A percentile compares a stretch with the other conserved stretches of the same genome.
Evolutionary conservation across 2,113 vertebrate genomes (phyloP).

Genomic region (Leiothrix lutea): DNA sequence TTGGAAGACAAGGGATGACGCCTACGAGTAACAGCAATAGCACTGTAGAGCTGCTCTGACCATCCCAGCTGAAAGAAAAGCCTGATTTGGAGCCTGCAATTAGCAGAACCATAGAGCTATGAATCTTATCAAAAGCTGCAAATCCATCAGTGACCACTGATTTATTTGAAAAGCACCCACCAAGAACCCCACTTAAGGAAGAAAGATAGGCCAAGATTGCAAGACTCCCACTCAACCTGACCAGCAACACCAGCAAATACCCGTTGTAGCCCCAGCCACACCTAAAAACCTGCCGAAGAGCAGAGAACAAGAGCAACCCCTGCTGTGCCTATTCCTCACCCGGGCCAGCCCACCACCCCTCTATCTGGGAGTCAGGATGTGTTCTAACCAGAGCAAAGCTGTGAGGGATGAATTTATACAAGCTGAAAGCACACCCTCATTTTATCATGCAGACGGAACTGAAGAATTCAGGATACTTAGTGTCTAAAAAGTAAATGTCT

Average conservation of each 20-base stretch:
- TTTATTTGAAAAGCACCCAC: too few relatives aligned
- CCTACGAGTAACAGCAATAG: fast-evolving
- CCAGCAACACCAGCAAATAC: not conserved
- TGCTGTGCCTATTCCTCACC: not conserved
- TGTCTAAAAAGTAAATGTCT: not conserved
- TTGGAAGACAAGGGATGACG: not conserved
- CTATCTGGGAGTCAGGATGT: not conserved
- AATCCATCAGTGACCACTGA: not conserved
- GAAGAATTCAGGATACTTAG: not conserved
- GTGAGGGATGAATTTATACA: fast-evolving
- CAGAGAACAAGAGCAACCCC: not conserved
- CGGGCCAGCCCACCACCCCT: not conserved
- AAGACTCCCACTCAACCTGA: not conserved
- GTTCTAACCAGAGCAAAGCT: not conserved
- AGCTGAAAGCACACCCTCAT: not conserved
- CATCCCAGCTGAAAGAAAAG: not conserved
- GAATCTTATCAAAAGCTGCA: not conserved
- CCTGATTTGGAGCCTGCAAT: not conserved
- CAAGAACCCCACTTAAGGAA: not conserved
- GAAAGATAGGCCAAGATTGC: not conserved
- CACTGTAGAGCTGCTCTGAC: not conserved
- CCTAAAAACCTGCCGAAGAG: not conserved
- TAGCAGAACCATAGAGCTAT: not conserved
- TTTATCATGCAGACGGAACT: not conserved
- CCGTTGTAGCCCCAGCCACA: not conserved